Evolutionary conservation across 2,888 invertebrate species (phyloP), one percentile per base, ranked within the genome.

Genomic region (Acronicta psi): DNA sequence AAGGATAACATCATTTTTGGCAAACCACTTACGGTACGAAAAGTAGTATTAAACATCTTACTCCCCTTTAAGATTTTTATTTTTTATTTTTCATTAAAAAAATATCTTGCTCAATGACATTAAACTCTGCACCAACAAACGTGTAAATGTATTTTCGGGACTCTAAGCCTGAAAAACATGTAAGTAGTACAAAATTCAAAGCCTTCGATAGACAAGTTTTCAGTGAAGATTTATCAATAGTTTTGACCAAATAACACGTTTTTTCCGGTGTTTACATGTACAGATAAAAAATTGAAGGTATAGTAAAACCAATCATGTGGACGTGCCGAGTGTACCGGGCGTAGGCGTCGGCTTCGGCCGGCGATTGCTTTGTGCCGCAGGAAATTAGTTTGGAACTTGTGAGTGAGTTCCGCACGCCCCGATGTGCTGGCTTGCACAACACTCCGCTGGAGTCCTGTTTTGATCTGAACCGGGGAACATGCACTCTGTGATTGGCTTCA

Each of bases 311-410:
- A 86, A 90, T 89, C 85, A 83, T 70, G 62, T 72, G 72, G 71
- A 82, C 81, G 83, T 81, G 81, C 72, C 82, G 73, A 80, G 77
- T 80, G 83, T 80, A 83, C 81, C 82, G 80, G 76, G 81, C 82
- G 84, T 82, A 6, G 34, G 87, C 82, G 84, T 82, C n/a, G 34
- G 87, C 83, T 86, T 83, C 80, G 78, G 75, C 75, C 73, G 79
- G 71, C 86, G 87, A 92, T 92, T 89, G 91, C 91, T 90, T 90
- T 91, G 89, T 89, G 85, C 87, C 83, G 61, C 88, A 91, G 91
- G 92, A 92, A 92, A 93, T 92, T 91, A 91, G 90, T 92, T 92
- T 88, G 77, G 76, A 88, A 89, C 85, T 90, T 82, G 85, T 69
- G 77, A 87, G 69, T 75, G 82, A 82, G 79, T 83, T 81, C 69